These are phyloP conservation scores for Hypomecis atomaria DNA, from an alignment of 2,888 invertebrate species.

Conservation along the genomic window DNA sequence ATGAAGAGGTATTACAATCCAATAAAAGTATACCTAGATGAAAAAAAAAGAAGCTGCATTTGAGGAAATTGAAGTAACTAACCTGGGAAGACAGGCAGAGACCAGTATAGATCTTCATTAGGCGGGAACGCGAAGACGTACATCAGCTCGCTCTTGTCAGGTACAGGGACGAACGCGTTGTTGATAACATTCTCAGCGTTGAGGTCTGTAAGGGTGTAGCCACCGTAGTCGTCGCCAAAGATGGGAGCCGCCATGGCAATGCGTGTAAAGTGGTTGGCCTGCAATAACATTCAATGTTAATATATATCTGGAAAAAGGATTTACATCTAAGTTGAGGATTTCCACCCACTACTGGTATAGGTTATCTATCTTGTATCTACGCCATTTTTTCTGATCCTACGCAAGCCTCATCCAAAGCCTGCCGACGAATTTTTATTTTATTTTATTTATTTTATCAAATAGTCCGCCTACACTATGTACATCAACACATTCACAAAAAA, in stretches of 20 bases:
- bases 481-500: too few species aligned
- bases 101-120: conserved; percentile 70
- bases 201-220: conserved; percentile 70
- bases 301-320: background rate
- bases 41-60: background rate
- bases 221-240: conserved; percentile 71
- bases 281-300: conserved; percentile 6
- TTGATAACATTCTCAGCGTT: conserved; percentile 64
- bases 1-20: too few species aligned
- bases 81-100: conserved; percentile 75
- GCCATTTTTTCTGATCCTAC: too few species aligned
- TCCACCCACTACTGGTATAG: too few species aligned
- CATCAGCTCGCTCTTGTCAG: conserved; percentile 70
- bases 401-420: too few species aligned
- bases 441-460: too few species aligned
- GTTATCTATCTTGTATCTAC: too few species aligned
- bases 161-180: conserved; percentile 68
- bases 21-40: too few species aligned
- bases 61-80: conserved; percentile 24
- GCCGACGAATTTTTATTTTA: too few species aligned
- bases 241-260: conserved; percentile 70
- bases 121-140: conserved; percentile 68
- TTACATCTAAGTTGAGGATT: too few species aligned
- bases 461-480: too few species aligned
- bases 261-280: conserved; percentile 68